Percentiles rank a stretch among this genome's conserved stretches.
Conservation (phyloP, 64 coral and sea anemone species). For the Montipora capricornis region DNA sequence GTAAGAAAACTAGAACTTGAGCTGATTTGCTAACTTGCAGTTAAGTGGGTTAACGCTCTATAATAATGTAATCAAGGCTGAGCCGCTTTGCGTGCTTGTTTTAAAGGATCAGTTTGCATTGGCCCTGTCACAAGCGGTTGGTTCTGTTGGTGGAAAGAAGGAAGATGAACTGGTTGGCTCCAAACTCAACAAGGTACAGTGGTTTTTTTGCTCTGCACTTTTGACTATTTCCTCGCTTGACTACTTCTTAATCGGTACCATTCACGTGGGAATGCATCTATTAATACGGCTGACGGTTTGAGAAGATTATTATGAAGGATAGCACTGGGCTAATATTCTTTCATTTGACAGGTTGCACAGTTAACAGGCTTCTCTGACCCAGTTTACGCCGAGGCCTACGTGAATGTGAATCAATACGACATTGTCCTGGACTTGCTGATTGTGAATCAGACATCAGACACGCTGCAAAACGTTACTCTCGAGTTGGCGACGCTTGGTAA, state of each 20-base stretch:
- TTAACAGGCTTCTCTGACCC: conserved; percentile 99
- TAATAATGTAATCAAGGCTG: no score
- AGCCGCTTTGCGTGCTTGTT: conserved; percentile 1
- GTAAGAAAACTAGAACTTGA: conserved; percentile 30
- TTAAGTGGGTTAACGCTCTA: no score
- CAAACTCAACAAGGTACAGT: conserved; percentile 96
- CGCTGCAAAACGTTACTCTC: conserved; percentile 90
- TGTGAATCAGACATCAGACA: conserved; percentile 98
- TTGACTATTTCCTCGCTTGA: not conserved
- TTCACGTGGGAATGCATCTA: no score
- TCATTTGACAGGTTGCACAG: conserved; percentile 78
- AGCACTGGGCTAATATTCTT: not conserved
- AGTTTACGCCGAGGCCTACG: conserved; percentile 97
- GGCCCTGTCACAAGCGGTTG: conserved; percentile 97
- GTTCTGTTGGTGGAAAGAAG: conserved; percentile 73
- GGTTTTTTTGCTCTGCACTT: not conserved
- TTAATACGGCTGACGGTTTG: not conserved
- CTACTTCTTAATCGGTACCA: not conserved
- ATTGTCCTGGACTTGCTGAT: conserved; percentile 97
- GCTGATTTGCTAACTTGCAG: not conserved
- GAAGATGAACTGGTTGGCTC: conserved; percentile 91
- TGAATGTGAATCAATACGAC: conserved; percentile 99
- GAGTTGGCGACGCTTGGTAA: conserved; percentile 97
- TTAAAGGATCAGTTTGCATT: conserved; percentile 92
- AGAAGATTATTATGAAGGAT: not conserved